Base-by-base conservation (phyloP, 2,797 vertebrate species). In the Lagodon rhomboides region DNA sequence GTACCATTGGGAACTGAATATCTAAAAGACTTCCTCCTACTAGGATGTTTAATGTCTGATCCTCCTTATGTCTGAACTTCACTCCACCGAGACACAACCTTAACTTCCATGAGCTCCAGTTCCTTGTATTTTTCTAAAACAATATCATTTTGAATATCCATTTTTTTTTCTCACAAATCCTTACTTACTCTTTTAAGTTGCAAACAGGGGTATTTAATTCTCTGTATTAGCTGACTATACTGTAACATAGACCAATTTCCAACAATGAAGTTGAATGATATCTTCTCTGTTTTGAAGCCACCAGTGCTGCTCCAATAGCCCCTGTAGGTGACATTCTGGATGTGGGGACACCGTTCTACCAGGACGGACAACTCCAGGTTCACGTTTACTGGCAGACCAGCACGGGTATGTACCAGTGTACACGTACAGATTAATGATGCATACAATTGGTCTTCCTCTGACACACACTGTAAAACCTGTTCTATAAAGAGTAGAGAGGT, bases 341-440 rank as follows among this genome's bases (percentile, higher is more conserved):
- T 80, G 92, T 98, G 12, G 97, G 98, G 63, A 93, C 94, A 0
- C 98, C 97, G 0, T 98, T 98, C 90, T 98, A 96, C 84, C 97
- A 97, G 77, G 96, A 98, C 27, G 94, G 94, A 70, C 95, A 95
- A 66, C 97, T 99, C 61, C 96, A 96, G 59, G 96, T 97, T 78
- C 96, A 97, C 69, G 94, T 98, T 25, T 98, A 98, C 92, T 98
- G 97, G 98, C 97, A 97, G 87, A 96, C 95, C 86, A 94, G 93
- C 4, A 82, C 85, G 91, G 97, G 97, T 97, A 85, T 22, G 80
- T 47, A 18, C 51, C 34, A 44, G 25, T 59, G n/a, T 34, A 9
- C 34, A 9, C 13, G 22, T 17, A 53, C 22, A 34, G 34, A 9
- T 34, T 34, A 34, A 34, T 34, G 34, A 7, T 34, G 18, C 59